Base-by-base conservation (phyloP, 2,888 invertebrate genomes). In the Bursaphelenchus okinawaensis region DNA sequence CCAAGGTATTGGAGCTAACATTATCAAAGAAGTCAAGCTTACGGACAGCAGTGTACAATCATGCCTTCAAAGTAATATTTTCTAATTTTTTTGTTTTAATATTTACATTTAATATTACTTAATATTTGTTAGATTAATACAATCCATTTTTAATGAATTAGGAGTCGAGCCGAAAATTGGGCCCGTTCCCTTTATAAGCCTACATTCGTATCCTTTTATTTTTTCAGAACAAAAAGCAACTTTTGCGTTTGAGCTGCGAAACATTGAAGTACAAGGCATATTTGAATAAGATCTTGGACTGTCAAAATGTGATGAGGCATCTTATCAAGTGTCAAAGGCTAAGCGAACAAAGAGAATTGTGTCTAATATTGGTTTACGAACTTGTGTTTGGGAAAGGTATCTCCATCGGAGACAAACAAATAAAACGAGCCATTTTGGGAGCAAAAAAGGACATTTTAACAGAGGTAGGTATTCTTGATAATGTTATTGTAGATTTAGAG, bases 171-270 rank as follows among this genome's bases (percentile, higher is more conserved):
- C n/a, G n/a, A n/a, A n/a, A n/a, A n/a, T n/a, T n/a, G n/a, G n/a
- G n/a, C n/a, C n/a, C n/a, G n/a, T n/a, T n/a, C n/a, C n/a, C n/a
- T n/a, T n/a, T n/a, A n/a, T n/a, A n/a, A n/a, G n/a, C n/a, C n/a
- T n/a, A 27, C 24, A n/a, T 16, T 62, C 7, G n/a, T 31, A n/a
- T 62, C 24, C 24, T 20, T n/a, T 26, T 28, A 7, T 28, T 26
- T 66, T 73, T 81, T 58, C 63, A 80, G 80, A 76, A 80, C 62
- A 80, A 80, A 62, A 78, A 76, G 60, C 66, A 74, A 12, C 68
- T 80, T 23, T 72, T 80, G 23, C 70, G 74, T n/a, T 28, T 80
- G 31, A 66, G 75, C 52, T 77, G 76, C 26, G 79, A 80, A 68
- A 72, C 77, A 1, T 65, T 78, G n/a, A 78, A 77, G 61, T 75